phyloP scores from a whole-genome alignment of 2,113 vertebrate genomes.

The Pomatorhinus ruficollis region DNA sequence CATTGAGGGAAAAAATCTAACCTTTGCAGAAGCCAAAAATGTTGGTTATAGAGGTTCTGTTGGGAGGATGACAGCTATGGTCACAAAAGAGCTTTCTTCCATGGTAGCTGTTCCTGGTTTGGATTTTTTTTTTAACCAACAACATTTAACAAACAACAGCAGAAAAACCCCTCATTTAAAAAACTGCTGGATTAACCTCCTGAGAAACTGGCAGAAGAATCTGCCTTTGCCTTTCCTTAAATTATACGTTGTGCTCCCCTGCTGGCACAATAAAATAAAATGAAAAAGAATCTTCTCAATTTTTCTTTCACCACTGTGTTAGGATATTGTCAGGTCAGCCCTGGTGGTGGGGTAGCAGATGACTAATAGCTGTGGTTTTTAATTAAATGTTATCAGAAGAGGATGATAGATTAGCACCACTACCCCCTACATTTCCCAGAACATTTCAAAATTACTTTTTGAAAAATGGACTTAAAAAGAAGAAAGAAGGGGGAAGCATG shows the following conservation, averaged over 20 bases:
- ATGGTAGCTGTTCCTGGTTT: not conserved
- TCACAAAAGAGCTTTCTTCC: not conserved
- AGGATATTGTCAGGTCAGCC: constrained; percentile 40
- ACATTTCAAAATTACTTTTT: constrained; percentile 69
- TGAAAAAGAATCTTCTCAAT: constrained; percentile 21
- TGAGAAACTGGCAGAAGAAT: constrained; percentile 26
- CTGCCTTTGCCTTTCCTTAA: not conserved
- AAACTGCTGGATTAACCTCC: not conserved
- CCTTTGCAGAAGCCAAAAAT: not conserved
- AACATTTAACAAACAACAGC: not conserved
- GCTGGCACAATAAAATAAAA: constrained; percentile 31
- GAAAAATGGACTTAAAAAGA: constrained; percentile 54
- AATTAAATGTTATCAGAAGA: constrained; percentile 66
- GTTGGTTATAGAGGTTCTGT: not conserved
- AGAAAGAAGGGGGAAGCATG: not conserved
- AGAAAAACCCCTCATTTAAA: not conserved
- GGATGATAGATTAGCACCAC: constrained; percentile 52
- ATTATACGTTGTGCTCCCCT: constrained; percentile 33
- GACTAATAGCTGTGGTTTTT: constrained; percentile 60
- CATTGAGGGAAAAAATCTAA: not conserved
- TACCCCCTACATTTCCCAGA: constrained; percentile 52
- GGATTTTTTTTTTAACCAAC: not conserved
- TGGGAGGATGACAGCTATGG: not conserved
- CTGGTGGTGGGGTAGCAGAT: constrained; percentile 38
- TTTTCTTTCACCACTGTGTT: constrained; percentile 54